These are phyloP conservation scores for Calypte anna DNA, from an alignment of 2,113 vertebrate species.

Conservation along the genomic window DNA sequence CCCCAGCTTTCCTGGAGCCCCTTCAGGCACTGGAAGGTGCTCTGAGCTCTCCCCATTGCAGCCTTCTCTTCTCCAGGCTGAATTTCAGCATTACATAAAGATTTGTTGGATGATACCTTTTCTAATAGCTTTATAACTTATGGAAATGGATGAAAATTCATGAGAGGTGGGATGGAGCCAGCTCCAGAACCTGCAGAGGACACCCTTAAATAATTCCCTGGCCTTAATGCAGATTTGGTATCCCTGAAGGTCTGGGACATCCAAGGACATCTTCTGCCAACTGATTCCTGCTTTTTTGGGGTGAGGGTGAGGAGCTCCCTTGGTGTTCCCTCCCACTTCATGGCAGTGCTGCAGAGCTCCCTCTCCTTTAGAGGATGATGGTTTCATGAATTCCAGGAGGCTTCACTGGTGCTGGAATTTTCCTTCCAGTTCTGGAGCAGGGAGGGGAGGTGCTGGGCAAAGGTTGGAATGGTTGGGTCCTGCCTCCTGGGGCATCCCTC, in stretches of 20 bases:
- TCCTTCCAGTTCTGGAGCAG: background rate
- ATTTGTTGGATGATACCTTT: background rate
- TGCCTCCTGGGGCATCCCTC: background rate
- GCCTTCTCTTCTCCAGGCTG: background rate
- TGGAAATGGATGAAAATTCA: background rate
- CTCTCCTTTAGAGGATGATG: background rate
- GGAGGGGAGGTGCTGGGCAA: background rate
- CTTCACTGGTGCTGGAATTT: background rate
- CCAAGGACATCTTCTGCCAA: rapidly evolving
- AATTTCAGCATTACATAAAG: background rate
- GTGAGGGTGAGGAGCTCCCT: background rate
- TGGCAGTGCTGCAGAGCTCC: background rate
- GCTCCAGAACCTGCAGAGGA: background rate
- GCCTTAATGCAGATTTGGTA: background rate
- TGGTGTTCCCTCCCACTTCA: background rate
- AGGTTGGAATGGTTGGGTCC: rapidly evolving
- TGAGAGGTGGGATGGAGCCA: background rate
- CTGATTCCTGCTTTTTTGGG: background rate
- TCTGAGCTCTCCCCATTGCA: no score
- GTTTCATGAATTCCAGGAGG: no score
- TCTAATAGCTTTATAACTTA: background rate
- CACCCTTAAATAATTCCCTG: background rate
- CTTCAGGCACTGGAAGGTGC: no score
- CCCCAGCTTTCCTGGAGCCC: no score
- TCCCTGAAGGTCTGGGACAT: background rate